Percentiles rank a stretch among this genome's conserved stretches.
Conservation (phyloP, 2,888 invertebrate species). For the Drosophila silvestris region DNA sequence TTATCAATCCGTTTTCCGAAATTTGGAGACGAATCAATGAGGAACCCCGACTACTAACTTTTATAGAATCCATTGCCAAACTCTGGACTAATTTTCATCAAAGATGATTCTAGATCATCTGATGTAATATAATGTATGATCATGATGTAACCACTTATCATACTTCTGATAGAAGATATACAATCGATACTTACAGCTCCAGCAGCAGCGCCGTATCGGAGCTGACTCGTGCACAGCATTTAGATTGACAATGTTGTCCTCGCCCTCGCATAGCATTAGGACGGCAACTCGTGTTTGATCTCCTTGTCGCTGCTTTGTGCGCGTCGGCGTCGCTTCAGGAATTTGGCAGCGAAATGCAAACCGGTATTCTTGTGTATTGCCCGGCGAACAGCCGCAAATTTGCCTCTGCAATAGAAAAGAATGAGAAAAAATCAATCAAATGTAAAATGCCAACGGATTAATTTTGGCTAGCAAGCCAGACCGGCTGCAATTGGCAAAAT, state of each 20-base stretch:
- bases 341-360: constrained; percentile 97
- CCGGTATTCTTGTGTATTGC: constrained; percentile 94
- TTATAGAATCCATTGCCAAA: neutral
- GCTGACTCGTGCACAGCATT: constrained; percentile 94
- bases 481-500: constrained; percentile 28
- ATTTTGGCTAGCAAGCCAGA: constrained; percentile 39
- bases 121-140: neutral
- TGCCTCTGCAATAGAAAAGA: constrained; percentile 90
- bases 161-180: neutral
- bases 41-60: neutral
- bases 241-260: constrained; percentile 94
- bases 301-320: constrained; percentile 94
- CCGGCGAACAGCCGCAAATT: constrained; percentile 97
- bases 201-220: constrained; percentile 94
- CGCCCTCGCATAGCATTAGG: constrained; percentile 93
- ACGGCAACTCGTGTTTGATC: constrained; percentile 97
- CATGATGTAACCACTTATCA: neutral
- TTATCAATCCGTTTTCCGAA: neutral
- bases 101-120: neutral
- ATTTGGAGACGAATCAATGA: neutral
- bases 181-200: constrained; percentile 90
- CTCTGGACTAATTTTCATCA: neutral
- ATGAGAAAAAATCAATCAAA: neutral
- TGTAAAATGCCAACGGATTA: constrained; percentile 36
- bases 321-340: constrained; percentile 95